Conservation (phyloP, 2,113 vertebrate species). For the Nyctibius bracteatus region DNA sequence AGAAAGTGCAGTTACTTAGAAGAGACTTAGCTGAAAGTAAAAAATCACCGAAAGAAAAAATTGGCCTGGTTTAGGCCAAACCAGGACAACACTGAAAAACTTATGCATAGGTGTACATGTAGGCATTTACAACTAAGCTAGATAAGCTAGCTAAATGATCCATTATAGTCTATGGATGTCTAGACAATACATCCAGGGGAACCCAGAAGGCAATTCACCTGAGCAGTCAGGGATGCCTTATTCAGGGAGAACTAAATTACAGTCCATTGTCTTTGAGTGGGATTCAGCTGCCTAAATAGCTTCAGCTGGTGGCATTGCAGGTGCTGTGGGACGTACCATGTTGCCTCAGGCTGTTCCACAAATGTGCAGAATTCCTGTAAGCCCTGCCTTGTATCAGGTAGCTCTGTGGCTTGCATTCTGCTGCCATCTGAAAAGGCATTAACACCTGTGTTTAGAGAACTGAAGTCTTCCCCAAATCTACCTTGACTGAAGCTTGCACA, state of each 20-base stretch:
- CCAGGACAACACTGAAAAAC: no score
- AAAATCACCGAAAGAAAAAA: no score
- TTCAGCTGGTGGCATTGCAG: background rate
- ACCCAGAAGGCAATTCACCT: background rate
- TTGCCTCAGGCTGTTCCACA: background rate
- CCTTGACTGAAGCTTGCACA: background rate
- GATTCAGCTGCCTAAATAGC: background rate
- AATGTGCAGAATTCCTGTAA: background rate
- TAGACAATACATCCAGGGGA: background rate
- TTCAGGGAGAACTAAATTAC: background rate
- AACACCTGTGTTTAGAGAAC: background rate
- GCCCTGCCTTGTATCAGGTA: background rate
- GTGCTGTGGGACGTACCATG: background rate
- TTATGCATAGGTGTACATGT: background rate
- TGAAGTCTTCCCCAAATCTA: background rate
- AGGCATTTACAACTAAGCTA: background rate
- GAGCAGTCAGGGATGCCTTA: background rate
- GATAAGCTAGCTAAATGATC: background rate
- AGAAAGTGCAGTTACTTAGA: no score
- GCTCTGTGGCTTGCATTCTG: background rate
- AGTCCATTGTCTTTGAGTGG: background rate
- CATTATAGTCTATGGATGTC: background rate
- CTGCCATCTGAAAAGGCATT: background rate
- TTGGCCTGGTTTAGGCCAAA: no score
- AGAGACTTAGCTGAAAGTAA: no score